phyloP scores from a whole-genome alignment of 2,113 vertebrate genomes.

The Phaethon lepturus region DNA sequence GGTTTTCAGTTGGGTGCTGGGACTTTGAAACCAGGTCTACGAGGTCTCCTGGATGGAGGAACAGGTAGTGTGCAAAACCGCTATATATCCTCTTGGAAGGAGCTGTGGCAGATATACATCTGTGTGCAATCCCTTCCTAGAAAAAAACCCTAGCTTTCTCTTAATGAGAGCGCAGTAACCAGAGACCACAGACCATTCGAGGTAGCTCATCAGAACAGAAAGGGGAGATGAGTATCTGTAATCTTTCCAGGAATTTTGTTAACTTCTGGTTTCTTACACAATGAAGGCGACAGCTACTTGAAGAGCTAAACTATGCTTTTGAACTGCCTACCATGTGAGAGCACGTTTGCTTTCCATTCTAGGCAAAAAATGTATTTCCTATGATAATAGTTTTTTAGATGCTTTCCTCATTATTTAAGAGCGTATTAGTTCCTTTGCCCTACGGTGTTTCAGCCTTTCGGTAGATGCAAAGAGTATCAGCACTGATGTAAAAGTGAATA shows the following conservation, averaged over 20 bases:
- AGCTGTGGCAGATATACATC: background rate
- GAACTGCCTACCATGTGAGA: background rate
- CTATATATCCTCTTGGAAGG: background rate
- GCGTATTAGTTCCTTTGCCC: background rate
- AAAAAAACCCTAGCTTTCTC: background rate
- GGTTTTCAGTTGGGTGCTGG: background rate
- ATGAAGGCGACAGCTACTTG: background rate
- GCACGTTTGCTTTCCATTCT: background rate
- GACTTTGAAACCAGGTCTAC: background rate
- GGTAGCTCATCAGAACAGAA: background rate
- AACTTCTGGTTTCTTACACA: background rate
- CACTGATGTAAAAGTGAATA: background rate
- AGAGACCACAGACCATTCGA: background rate
- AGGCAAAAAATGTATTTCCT: background rate
- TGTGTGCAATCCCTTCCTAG: background rate
- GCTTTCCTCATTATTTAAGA: background rate
- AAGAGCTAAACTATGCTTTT: background rate
- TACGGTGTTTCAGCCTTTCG: background rate
- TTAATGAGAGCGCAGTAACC: background rate
- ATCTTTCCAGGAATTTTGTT: background rate
- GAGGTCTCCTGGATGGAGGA: background rate
- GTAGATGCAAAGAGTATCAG: background rate
- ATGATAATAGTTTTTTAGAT: background rate
- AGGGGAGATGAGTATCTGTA: background rate
- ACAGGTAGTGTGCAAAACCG: rapidly evolving